A percentile compares a stretch with the other conserved stretches of the same genome.
phyloP scores from a whole-genome alignment of 1,140 invertebrate species.

The Heterodera carotae region DNA sequence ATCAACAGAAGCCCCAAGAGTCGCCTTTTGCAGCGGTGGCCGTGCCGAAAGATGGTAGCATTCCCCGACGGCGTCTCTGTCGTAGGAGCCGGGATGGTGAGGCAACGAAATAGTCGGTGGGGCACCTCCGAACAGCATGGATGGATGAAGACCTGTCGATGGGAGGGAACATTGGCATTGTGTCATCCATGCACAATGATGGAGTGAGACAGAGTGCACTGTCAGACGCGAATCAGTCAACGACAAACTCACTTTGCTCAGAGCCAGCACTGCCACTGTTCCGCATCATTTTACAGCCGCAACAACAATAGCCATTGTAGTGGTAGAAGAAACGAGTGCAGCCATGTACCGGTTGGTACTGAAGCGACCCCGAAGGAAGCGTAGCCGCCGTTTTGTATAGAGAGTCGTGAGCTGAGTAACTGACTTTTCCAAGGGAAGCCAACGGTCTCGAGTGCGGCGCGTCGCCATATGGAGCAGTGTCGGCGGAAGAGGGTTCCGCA shows the following conservation, averaged over 20 bases:
- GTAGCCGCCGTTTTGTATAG: constrained; percentile 5
- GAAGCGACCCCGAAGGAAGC: constrained; percentile 22
- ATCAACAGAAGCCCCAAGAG: neutral
- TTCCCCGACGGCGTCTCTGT: constrained; percentile 1
- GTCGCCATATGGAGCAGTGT: neutral
- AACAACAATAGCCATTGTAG: constrained; percentile 32
- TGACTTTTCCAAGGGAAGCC: neutral
- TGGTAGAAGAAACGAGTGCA: constrained; percentile 32
- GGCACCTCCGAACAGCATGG: constrained; percentile 46
- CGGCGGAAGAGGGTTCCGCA: neutral
- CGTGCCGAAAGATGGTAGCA: neutral
- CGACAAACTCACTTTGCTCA: constrained; percentile 27
- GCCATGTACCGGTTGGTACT: constrained; percentile 10
- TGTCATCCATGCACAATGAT: no score
- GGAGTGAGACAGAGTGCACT: no score
- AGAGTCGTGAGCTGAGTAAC: constrained; percentile 25
- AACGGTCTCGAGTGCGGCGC: neutral
- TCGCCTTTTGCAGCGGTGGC: neutral
- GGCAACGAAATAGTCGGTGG: constrained; percentile 41
- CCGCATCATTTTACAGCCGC: constrained; percentile 32
- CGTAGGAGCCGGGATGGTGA: constrained; percentile 36
- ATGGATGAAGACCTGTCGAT: constrained; percentile 28
- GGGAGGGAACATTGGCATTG: constrained; percentile 22
- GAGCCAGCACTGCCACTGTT: constrained; percentile 10
- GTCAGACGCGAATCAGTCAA: constrained; percentile 1